phyloP scores from a whole-genome alignment of 2,797 vertebrate genomes.

The Potorous gilbertii region DNA sequence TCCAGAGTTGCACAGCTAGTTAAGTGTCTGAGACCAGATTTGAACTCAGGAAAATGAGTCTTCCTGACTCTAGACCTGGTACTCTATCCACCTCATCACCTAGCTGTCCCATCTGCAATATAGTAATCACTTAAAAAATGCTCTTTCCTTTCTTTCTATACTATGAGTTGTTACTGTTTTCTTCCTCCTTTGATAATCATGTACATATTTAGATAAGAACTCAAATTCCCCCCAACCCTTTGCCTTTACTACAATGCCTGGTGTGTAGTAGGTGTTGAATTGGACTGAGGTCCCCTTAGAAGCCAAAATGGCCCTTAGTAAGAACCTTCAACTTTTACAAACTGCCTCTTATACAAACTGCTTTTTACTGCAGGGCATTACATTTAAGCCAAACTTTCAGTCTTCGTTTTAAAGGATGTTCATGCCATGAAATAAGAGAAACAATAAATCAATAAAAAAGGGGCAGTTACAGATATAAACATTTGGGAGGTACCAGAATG shows the following conservation, averaged over 20 bases:
- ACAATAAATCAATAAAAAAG: background rate
- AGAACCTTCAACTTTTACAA: background rate
- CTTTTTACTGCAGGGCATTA: conserved; percentile 22
- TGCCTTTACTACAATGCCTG: background rate
- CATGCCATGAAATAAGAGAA: background rate
- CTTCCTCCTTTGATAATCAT: background rate
- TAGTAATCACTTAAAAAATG: background rate
- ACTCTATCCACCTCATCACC: background rate
- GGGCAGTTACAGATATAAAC: background rate
- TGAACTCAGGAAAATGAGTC: background rate
- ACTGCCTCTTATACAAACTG: background rate
- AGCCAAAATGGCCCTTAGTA: background rate
- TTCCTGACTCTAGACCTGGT: background rate
- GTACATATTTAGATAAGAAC: background rate
- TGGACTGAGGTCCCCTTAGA: background rate
- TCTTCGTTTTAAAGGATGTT: background rate
- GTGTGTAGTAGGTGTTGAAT: background rate
- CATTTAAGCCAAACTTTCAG: background rate
- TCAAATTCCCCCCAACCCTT: background rate
- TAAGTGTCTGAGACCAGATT: background rate
- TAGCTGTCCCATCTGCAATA: background rate
- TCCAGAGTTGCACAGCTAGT: background rate
- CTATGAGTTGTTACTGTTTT: background rate
- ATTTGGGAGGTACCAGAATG: background rate
- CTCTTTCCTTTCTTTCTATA: background rate